Evolutionary conservation across 2,888 invertebrate genomes (phyloP).

Genomic region (Coleophora flavipennella): DNA sequence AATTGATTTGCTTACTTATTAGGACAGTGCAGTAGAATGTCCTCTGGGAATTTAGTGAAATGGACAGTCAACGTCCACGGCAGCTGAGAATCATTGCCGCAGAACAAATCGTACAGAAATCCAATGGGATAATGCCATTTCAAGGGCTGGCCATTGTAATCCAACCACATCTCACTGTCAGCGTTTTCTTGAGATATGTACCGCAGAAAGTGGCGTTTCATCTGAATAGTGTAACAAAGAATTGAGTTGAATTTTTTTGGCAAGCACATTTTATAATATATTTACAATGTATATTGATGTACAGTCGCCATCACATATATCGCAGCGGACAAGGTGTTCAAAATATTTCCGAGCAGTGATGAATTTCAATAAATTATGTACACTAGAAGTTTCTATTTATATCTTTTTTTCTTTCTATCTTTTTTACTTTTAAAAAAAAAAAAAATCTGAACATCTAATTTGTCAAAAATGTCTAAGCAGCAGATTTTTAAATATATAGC

Average conservation of each 20-base stretch:
- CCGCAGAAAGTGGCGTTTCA: constrained; percentile 89
- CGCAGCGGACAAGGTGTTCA: too few species aligned
- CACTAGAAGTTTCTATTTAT: too few species aligned
- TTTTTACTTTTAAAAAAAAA: too few species aligned
- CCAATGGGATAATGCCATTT: constrained; percentile 94
- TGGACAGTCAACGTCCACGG: constrained; percentile 97
- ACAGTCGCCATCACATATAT: too few species aligned
- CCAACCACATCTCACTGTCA: constrained; percentile 94
- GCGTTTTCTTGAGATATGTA: constrained; percentile 86
- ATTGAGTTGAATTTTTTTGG: not conserved
- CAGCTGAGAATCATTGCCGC: constrained; percentile 78
- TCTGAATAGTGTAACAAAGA: constrained; percentile 62
- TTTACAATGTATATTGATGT: too few species aligned
- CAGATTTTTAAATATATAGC: too few species aligned
- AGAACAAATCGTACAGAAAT: constrained; percentile 89
- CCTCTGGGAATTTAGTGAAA: constrained; percentile 95
- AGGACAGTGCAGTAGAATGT: constrained; percentile 87
- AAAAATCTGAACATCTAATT: too few species aligned
- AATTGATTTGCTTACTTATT: constrained; percentile 76
- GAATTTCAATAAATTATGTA: too few species aligned
- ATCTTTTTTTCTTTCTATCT: too few species aligned
- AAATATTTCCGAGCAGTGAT: too few species aligned
- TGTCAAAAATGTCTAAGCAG: too few species aligned
- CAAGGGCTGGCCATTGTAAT: constrained; percentile 90
- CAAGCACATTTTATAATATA: too few species aligned